Evolutionary conservation across 2,797 vertebrate species (phyloP), one percentile per base, ranked within the genome.

Genomic region (Neoniphon sammara): DNA sequence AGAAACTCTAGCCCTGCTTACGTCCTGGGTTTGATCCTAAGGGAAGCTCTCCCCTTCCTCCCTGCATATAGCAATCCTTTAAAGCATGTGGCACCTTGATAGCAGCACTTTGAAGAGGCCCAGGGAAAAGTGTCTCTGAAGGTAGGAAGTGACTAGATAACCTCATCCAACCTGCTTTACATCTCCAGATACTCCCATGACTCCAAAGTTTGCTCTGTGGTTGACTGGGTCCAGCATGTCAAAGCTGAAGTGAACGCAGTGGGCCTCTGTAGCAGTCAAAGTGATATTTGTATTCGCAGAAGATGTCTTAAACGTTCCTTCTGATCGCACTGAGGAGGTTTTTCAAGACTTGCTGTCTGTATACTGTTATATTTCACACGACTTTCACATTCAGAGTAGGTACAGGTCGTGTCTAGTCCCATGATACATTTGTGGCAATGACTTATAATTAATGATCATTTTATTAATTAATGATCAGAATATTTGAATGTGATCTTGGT

Each of bases 81-180:
- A 3, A 70, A 69, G 69, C 20, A 15, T 84, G 71, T 59, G 57
- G 85, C 71, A 65, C 79, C 67, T 68, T 82, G 82, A 92, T 82
- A 90, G 79, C 75, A 52, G 76, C 10, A n/a, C 78, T 88, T 88
- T 85, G 82, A 91, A 91, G 88, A 42, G 75, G 65, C 70, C 52
- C 21, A 63, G 53, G 72, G 84, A 66, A 68, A 79, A 64, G 73
- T 36, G 80, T 76, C 75, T 83, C 67, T 69, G 75, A 85, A 76
- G 67, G 69, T 53, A 57, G 61, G 63, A 62, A 74, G 75, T n/a
- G 59, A 71, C 55, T 63, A 77, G 82, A 89, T 89, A 85, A 89
- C 85, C 84, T 67, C 50, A 31, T 77, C 70, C 66, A 54, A 75
- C 73, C 84, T 81, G 57, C 59, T 83, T 76, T 80, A 70, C 61